Base-by-base conservation (phyloP, 2,888 invertebrate genomes). In the Sinhomidia bicolor region DNA sequence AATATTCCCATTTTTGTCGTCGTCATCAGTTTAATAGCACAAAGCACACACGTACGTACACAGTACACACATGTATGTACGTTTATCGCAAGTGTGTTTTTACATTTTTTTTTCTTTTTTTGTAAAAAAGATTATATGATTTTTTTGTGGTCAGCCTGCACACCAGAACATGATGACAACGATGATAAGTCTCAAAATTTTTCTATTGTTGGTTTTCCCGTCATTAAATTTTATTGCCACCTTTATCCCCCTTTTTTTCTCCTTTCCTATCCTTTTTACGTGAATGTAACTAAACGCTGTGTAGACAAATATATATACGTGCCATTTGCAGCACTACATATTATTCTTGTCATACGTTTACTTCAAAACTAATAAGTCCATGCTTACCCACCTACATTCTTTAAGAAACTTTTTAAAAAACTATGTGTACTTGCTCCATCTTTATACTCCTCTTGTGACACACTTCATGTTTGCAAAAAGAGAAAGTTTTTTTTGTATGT, bases 181-280 rank as follows among this genome's bases (percentile, higher is more conserved):
- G 60, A 79, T 79, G 60, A 79, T 60, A 60, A 36, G 36, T 23
- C 78, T 36, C 5, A 29, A 78, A 78, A 78, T n/a, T 47, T n/a
- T 36, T 57, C 79, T 81, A 76, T 87, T 80, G 87, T 74, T 82
- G 71, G 60, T 32, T 26, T 44, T 23, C 32, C 47, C 41, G 26
- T 65, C 78, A 83, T 88, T 88, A 88, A 78, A 88, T 76, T 88
- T 88, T 88, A 88, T 88, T 88, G 78, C 51, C 57, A 74, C 81
- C 71, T 87, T 82, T 78, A 85, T 85, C 60, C 62, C 17, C 71
- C 41, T 62, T 87, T 82, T 78, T 78, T 85, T 44, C 62, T 14
- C 71, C 41, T 62, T 85, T 36, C 65, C 26, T 60, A 36, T 26
- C 17, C 36, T 83, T 2, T n/a, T 2, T n/a, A 51, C 60, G 12